Percentiles rank a stretch among this genome's conserved stretches.
phyloP scores from a whole-genome alignment of 2,888 invertebrate genomes.

The Alentia gelatinosa region DNA sequence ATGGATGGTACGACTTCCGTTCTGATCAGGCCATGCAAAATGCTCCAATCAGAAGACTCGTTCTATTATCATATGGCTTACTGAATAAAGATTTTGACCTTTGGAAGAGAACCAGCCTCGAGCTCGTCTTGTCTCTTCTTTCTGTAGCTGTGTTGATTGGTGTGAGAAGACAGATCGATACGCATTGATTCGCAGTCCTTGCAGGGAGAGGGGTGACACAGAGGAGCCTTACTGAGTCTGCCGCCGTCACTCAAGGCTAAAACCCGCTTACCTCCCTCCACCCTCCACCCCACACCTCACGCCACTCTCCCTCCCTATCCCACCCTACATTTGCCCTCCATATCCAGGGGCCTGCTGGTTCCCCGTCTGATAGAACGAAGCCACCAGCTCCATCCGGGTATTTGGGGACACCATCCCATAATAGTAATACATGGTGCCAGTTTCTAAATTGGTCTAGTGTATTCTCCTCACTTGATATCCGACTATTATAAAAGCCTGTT shows the following conservation, averaged over 20 bases:
- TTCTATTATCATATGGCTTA: neutral
- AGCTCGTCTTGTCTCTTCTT: neutral
- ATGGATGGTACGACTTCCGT: neutral
- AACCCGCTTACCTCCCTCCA: no score
- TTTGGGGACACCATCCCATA: no score
- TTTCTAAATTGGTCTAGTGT: no score
- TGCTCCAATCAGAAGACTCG: neutral
- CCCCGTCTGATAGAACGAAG: no score
- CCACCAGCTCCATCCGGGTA: no score
- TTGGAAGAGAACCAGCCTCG: neutral
- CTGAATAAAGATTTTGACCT: constrained; percentile 16
- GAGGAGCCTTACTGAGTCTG: neutral
- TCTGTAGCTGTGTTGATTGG: neutral
- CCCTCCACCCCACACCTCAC: no score
- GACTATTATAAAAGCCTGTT: no score
- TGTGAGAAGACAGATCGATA: neutral
- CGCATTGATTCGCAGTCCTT: neutral
- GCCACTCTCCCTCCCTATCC: no score
- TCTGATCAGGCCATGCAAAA: neutral
- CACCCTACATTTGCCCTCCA: no score
- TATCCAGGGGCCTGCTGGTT: no score
- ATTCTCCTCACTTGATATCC: no score
- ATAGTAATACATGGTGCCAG: no score
- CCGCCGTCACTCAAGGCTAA: neutral
- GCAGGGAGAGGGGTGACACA: neutral